These are phyloP conservation scores for Naja naja DNA, from an alignment of 2,113 vertebrate species.

Conservation along the genomic window DNA sequence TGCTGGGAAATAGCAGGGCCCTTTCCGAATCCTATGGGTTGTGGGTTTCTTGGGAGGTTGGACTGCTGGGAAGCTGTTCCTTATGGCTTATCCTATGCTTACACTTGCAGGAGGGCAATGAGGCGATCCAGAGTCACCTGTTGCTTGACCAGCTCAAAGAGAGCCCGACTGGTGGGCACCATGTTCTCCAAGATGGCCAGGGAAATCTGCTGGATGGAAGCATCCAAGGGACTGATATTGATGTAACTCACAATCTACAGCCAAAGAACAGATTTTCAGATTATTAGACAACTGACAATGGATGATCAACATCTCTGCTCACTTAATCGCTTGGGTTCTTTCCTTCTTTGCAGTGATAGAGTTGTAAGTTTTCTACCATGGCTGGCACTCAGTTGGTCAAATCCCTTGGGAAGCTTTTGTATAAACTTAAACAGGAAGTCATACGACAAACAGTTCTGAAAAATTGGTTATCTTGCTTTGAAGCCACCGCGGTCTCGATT, in stretches of 20 bases:
- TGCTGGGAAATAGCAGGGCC: background rate
- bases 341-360: background rate
- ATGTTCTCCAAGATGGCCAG: conserved; percentile 92
- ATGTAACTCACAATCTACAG: conserved; percentile 85
- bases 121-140: conserved; percentile 89
- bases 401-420: background rate
- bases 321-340: background rate
- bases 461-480: background rate
- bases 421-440: background rate
- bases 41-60: background rate
- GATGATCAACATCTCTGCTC: background rate
- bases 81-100: conserved; percentile 62
- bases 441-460: background rate
- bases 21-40: background rate
- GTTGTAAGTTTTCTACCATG: background rate
- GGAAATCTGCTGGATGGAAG: conserved; percentile 88
- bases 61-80: accelerated
- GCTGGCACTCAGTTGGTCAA: background rate
- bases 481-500: background rate
- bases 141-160: conserved; percentile 84
- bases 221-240: conserved; percentile 80
- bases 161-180: conserved; percentile 83
- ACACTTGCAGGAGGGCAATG: conserved; percentile 88
- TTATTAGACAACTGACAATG: background rate
- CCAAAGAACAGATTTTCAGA: background rate